Percentiles rank a stretch among this genome's conserved stretches.
Conservation (phyloP, 2,888 invertebrate species). For the Acanthosepion pharaonis region DNA sequence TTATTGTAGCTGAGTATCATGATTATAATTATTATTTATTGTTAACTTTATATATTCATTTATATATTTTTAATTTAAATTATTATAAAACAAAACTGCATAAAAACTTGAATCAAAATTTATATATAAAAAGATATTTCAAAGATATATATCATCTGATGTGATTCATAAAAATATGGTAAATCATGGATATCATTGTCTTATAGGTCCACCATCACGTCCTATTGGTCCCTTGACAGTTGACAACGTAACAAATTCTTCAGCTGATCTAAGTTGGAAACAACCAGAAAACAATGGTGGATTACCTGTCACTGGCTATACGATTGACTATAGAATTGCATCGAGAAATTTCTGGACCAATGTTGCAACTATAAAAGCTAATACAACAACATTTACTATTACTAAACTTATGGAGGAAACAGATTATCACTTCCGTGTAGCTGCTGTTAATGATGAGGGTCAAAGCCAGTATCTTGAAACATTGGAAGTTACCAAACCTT, state of each 20-base stretch:
- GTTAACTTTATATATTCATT: neutral
- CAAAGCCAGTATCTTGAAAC: slow-evolving; percentile 50
- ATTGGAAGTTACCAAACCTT: slow-evolving; percentile 1
- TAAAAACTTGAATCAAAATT: too few relatives aligned
- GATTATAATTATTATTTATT: neutral
- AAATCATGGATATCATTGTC: slow-evolving; percentile 33
- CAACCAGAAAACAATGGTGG: slow-evolving; percentile 87
- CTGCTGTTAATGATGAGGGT: slow-evolving; percentile 89
- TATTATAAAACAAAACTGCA: neutral
- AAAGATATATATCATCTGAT: neutral
- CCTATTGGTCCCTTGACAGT: slow-evolving; percentile 73
- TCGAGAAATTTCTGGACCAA: slow-evolving; percentile 59
- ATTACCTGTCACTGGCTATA: slow-evolving; percentile 84
- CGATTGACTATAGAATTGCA: slow-evolving; percentile 84
- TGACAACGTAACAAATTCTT: slow-evolving; percentile 83
- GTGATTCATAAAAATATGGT: neutral
- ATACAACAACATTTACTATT: slow-evolving; percentile 53
- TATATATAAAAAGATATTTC: too few relatives aligned
- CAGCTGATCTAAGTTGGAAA: slow-evolving; percentile 86
- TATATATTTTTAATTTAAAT: neutral
- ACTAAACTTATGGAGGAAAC: slow-evolving; percentile 58
- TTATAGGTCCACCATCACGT: slow-evolving; percentile 61
- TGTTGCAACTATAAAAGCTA: slow-evolving; percentile 48
- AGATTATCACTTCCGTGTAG: slow-evolving; percentile 87
- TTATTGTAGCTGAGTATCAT: neutral